Evolutionary conservation across 2,888 invertebrate species (phyloP), one percentile per base, ranked within the genome.

Genomic region (Heteromurus nitidus): DNA sequence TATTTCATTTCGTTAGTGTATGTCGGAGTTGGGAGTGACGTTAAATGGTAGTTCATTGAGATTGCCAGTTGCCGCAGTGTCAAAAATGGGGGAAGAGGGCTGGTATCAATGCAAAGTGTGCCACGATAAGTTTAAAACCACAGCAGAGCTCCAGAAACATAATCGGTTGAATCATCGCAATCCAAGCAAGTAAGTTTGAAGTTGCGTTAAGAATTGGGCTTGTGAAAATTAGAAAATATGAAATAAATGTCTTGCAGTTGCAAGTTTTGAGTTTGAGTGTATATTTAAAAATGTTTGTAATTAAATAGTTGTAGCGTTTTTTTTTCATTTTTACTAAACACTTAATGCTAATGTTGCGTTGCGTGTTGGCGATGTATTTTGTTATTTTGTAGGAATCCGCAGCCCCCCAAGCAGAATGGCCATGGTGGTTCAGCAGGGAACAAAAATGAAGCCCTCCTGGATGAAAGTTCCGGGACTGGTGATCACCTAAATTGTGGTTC

Each of bases 91-190:
- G 16, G 50, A 28, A n/a, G 70, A 58, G 13, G 58, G 47, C n/a
- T 28, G 53, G 53, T 70, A 70, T 58, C 36, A 70, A 9, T 70
- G 70, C 24, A 55, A 58, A 20, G 24, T 24, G n/a, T 70, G 70
- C n/a, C 26, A 36, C 1, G 42, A 42, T n/a, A 70, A 5, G 26
- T 70, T 70, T 13, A 70, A 70, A 26, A 70, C 70, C 3, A 70
- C 70, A 9, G 70, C 70, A 16, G 70, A 70, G 11, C 36, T 70
- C n/a, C 70, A 70, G 24, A 70, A 70, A 24, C 70, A 70, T 42
- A 55, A 58, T 9, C 31, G 70, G n/a, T 1, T 70, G 13, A 58
- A n/a, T 58, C 70, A 70, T 16, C 55, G 70, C 3, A 68, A 30
- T 18, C 1, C 18, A 13, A 18, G 16, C 18, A 47, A n/a, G 36